Conservation (phyloP, 2,888 invertebrate genomes). For the Mesorhabditis spiculigera region DNA sequence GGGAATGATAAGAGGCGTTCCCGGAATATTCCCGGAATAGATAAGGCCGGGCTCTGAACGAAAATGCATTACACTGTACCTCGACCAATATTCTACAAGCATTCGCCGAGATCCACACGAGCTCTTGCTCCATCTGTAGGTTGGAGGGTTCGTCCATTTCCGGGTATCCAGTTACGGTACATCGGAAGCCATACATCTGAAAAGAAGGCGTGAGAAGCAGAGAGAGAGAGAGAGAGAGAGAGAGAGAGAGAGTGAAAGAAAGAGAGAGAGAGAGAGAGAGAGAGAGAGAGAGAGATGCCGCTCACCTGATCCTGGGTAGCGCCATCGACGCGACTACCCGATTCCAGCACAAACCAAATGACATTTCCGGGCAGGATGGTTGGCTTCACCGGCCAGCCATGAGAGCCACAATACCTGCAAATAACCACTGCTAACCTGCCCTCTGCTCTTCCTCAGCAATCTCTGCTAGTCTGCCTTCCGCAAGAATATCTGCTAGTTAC, state of each 20-base stretch:
- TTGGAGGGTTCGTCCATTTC: slow-evolving; percentile 22
- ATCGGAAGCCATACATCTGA: slow-evolving; percentile 51
- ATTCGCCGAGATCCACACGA: slow-evolving; percentile 50
- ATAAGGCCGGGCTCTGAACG: no score
- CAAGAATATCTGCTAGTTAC: neutral
- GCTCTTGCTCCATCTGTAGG: slow-evolving; percentile 47
- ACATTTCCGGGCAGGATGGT: slow-evolving; percentile 69
- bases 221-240: no score
- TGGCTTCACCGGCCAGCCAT: slow-evolving; percentile 74
- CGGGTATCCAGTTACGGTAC: slow-evolving; percentile 46
- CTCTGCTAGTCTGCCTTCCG: no score
- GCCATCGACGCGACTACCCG: slow-evolving; percentile 65
- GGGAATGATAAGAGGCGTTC: no score
- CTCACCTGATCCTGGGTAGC: slow-evolving; percentile 26
- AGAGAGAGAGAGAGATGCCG: no score
- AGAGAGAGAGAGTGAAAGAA: no score
- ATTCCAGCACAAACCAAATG: slow-evolving; percentile 89
- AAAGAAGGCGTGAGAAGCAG: neutral
- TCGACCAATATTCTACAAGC: slow-evolving; percentile 50
- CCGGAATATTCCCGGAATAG: no score
- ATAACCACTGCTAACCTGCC: neutral
- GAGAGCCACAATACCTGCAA: slow-evolving; percentile 29
- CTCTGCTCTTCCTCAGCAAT: no score
- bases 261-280: no score
- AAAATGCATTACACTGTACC: no score